Evolutionary conservation across 2,888 invertebrate species (phyloP).

Genomic region (Conus canariensis): DNA sequence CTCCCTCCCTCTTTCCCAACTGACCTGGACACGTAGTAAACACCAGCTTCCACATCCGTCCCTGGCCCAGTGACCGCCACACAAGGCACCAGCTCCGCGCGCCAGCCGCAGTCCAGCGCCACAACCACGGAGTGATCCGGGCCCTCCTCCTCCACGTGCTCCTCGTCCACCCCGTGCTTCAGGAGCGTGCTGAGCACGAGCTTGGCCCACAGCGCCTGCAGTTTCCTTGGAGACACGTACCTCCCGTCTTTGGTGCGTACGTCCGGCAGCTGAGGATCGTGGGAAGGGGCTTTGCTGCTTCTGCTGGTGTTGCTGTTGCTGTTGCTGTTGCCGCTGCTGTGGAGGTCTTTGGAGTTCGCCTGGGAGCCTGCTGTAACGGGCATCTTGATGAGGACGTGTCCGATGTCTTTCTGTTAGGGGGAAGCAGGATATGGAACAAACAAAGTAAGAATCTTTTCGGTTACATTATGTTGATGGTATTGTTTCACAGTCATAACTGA

Average conservation of each 20-base stretch:
- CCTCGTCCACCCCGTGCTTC: slow-evolving; percentile 37
- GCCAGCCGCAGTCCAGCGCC: slow-evolving; percentile 38
- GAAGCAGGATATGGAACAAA: neutral
- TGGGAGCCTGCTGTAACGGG: slow-evolving; percentile 28
- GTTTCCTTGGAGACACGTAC: slow-evolving; percentile 64
- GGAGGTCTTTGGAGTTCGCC: neutral
- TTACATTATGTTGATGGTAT: too few relatives aligned
- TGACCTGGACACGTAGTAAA: slow-evolving; percentile 37
- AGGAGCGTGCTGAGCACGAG: slow-evolving; percentile 59
- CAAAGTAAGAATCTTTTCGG: too few relatives aligned
- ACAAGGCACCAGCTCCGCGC: slow-evolving; percentile 44
- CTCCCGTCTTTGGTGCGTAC: slow-evolving; percentile 62
- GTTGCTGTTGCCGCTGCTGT: neutral
- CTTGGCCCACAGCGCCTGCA: slow-evolving; percentile 59
- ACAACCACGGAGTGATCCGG: neutral
- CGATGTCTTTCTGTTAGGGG: slow-evolving; percentile 8
- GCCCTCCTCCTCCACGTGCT: neutral
- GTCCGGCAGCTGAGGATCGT: neutral
- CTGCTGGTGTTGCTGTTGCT: neutral
- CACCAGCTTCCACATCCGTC: neutral
- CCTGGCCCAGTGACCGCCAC: neutral
- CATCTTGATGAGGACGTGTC: slow-evolving; percentile 36
- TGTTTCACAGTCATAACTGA: too few relatives aligned
- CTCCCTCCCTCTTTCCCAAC: too few relatives aligned
- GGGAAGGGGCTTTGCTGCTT: neutral